Conservation (phyloP, 64 coral and sea anemone genomes). For the Montipora sp. region DNA sequence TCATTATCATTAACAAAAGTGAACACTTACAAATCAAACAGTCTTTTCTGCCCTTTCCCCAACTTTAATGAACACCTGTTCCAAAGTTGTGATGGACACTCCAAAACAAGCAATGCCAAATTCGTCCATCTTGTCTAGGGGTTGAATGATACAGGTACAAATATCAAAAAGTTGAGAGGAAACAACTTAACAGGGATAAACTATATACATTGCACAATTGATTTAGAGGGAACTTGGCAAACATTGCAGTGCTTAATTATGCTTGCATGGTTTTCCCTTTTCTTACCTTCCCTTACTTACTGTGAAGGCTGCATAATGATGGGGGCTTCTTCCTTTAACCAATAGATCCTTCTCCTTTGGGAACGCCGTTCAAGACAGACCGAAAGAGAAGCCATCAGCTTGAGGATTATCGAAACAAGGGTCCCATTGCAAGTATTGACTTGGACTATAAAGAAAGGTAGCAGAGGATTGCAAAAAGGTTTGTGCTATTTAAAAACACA, state of each 20-base stretch:
- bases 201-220: no score
- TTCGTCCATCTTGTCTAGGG: slow-evolving; percentile 68
- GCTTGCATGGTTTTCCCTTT: no score
- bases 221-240: no score
- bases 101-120: slow-evolving; percentile 94
- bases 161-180: no score
- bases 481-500: background rate
- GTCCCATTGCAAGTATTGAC: slow-evolving; percentile 34
- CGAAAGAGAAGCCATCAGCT: slow-evolving; percentile 45
- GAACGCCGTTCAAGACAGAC: slow-evolving; percentile 44
- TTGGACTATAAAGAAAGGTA: slow-evolving; percentile 74
- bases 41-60: slow-evolving; percentile 86
- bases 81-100: slow-evolving; percentile 93
- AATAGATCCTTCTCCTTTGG: slow-evolving; percentile 3
- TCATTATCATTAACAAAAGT: no score
- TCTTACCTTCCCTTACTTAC: no score
- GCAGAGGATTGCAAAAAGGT: background rate
- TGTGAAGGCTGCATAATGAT: background rate
- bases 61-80: slow-evolving; percentile 99
- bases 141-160: background rate
- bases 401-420: slow-evolving; percentile 16
- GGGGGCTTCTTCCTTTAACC: background rate
- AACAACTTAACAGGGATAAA: no score
- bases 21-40: no score
- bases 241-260: no score